Evolutionary conservation across 1,140 invertebrate species (phyloP), one percentile per base, ranked within the genome.

Genomic region (Drosophila seguyi): DNA sequence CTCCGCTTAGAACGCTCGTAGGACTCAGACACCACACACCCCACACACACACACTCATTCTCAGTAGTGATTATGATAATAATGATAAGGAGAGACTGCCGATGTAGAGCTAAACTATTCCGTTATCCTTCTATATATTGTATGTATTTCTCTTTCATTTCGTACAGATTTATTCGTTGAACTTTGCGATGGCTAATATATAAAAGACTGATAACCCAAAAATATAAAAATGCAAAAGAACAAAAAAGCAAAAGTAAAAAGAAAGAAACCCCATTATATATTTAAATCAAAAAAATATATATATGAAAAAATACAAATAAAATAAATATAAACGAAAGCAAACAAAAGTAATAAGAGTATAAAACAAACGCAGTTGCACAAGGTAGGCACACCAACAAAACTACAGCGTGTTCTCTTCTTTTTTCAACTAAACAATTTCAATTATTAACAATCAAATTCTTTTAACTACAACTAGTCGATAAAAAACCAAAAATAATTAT

Each of bases 111-210:
- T 73, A 75, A 65, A 57, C 36, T 63, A 75, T 80, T 88, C 80
- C 84, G 82, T 78, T 85, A 79, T 90, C 77, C 85, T 76, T 81
- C 81, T 71, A 83, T 77, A 77, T 88, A 82, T 88, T 80, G 85
- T 82, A 90, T 90, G 86, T 85, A 81, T 90, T 90, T 90, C 85
- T 90, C 85, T 90, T 90, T 90, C 85, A 88, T 88, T 88, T 88
- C 85, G 85, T 85, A 92, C 91, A 92, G 91, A 92, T 92, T 88
- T 92, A 92, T 92, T 92, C 91, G 91, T 92, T 92, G 91, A 92
- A 92, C 91, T 92, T 92, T 92, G 91, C 91, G 90, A 92, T 92
- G 91, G 91, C 91, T 92, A 92, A 92, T 92, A 92, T 92, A 92
- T 92, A 92, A 88, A 88, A 88, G 91, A 92, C 90, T 92, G 91